Evolutionary conservation across 1,140 invertebrate genomes (phyloP), one percentile per base, ranked within the genome.

Genomic region (Helicoverpa armigera): DNA sequence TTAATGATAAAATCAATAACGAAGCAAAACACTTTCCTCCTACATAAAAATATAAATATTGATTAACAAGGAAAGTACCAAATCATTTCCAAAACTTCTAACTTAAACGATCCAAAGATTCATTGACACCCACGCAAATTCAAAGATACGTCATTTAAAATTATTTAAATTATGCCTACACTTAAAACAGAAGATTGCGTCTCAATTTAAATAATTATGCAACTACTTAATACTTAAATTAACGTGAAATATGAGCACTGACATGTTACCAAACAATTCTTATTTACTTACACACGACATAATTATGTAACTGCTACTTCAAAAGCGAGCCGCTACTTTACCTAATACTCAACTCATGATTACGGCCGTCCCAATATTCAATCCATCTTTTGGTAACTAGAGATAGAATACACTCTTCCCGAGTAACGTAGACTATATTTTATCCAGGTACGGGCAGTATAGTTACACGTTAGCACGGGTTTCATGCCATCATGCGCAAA

Each of bases 31-130:
- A 67, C 63, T 48, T 50, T 67, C 61, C 63, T 67, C 43, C 48
- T 48, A 18, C 43, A 12, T 35, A 43, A 14, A 43, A 43, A 50
- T n/a, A 3, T 23, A 23, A 23, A 23, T 23, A 23, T 23, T 50
- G 50, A 50, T 67, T 50, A 18, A 50, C 10, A 12, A 67, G 63
- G n/a, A 67, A 67, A 67, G n/a, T 67, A 50, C n/a, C n/a, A 67
- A 50, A 50, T 67, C 12, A 50, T 16, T 67, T 67, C n/a, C 14
- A 67, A 67, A 43, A 67, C 50, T 48, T 67, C 63, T 67, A 67
- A 67, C 29, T 29, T 43, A 43, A 43, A 63, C 14, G 54, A 13
- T 60, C 12, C 63, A 50, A 67, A 48, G 35, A 65, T 16, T 10
- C 2, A 10, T 10, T n/a, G 5, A 65, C 16, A 11, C 63, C n/a